Evolutionary conservation across 2,113 vertebrate species (phyloP), one percentile per base, ranked within the genome.

Genomic region (Brienomyrus brachyistius): DNA sequence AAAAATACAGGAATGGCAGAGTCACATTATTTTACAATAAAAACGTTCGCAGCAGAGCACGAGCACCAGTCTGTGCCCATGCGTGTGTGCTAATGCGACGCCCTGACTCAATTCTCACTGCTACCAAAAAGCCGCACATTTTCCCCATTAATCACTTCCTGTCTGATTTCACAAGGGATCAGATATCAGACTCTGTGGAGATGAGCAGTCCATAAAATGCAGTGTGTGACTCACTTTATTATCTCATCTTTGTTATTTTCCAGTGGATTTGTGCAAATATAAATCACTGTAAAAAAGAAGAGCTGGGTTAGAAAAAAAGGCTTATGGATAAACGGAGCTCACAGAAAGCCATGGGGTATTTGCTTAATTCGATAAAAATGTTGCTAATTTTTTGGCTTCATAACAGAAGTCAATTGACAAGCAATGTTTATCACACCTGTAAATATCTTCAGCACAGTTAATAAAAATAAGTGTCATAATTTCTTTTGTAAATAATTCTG

Each of bases 141-240:
- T 47, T n/a, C 74, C 48, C 21, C n/a, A 27, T 80, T 82, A n/a
- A 31, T 43, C 52, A 86, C 82, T 70, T 89, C 40, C 56, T 70
- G 83, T 56, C 89, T 84, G 74, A 62, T 45, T 89, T 48, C 88
- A 51, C 74, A 40, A 88, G 59, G 59, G 43, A 62, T 59, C 47
- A 19, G 35, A 80, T 80, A 35, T 80, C 31, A 40, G 31, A 40
- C 35, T 80, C 31, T 80, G 74, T 15, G 2, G 35, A 80, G 74
- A 80, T 80, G 13, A 80, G 35, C 35, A 19, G 35, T 2, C 35
- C 27, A 43, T 40, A 77, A 27, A 70, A 70, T 31, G n/a, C 62
- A 13, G 27, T 1, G 62, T 66, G n/a, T 70, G 62, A 11, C 62
- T 70, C 62, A 70, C 27, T 70, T 70, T 70, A 70, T 70, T 8